Conservation (phyloP, 2,888 invertebrate genomes). For the Clostera curtula region DNA sequence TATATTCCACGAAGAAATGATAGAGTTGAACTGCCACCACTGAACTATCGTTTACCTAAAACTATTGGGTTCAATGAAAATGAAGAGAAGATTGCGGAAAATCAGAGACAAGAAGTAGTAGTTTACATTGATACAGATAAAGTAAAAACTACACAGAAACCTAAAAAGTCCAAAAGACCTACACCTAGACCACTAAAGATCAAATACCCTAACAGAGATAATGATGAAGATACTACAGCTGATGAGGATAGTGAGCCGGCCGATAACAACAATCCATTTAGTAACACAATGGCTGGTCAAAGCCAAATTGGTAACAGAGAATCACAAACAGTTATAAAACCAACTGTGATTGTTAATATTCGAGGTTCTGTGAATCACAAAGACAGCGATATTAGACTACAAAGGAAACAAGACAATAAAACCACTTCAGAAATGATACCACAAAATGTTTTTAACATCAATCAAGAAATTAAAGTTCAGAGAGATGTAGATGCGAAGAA, state of each 20-base stretch:
- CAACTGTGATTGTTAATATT: constrained; percentile 65
- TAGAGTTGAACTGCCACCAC: constrained; percentile 56
- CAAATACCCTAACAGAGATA: constrained; percentile 26
- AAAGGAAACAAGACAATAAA: constrained; percentile 37
- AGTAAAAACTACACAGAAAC: constrained; percentile 35
- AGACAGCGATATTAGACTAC: constrained; percentile 54
- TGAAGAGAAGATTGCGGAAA: constrained; percentile 19
- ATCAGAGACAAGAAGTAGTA: constrained; percentile 45
- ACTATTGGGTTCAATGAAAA: constrained; percentile 30
- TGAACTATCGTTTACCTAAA: constrained; percentile 59
- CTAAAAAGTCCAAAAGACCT: constrained; percentile 30
- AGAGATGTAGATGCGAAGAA: constrained; percentile 24
- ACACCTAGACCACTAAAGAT: constrained; percentile 25
- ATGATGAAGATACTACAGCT: constrained; percentile 21
- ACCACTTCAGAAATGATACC: constrained; percentile 30
- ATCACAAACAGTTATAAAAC: constrained; percentile 62
- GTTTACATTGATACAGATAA: constrained; percentile 44
- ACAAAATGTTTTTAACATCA: constrained; percentile 61
- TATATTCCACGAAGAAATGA: constrained; percentile 61
- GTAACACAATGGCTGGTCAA: constrained; percentile 56
- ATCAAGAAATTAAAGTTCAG: constrained; percentile 60
- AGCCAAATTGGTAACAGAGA: constrained; percentile 67
- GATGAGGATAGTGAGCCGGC: too few relatives aligned
- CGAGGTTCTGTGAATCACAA: constrained; percentile 52
- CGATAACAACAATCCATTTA: constrained; percentile 32